A percentile compares a stretch with the other conserved stretches of the same genome.
These are phyloP conservation scores for Arctia plantaginis DNA, from an alignment of 2,888 invertebrate species.

Conservation along the genomic window DNA sequence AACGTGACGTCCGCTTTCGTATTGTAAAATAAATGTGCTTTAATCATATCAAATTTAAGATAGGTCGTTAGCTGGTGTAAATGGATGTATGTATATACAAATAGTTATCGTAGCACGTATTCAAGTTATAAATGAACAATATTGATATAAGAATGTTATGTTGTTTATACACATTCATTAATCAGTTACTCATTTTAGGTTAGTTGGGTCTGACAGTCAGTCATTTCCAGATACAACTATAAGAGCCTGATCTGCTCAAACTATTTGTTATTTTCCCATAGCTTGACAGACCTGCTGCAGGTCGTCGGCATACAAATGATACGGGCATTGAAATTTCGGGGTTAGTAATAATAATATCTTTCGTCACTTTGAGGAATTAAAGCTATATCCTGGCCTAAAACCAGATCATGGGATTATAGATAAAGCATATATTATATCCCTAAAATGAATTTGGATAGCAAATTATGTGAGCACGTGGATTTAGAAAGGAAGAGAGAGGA, in stretches of 20 bases:
- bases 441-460: no score
- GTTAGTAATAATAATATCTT: no score
- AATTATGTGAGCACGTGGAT: no score
- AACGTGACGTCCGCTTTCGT: not conserved
- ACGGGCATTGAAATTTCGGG: no score
- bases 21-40: not conserved
- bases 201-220: not conserved
- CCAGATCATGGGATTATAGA: no score
- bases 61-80: not conserved
- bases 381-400: no score
- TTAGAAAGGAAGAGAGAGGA: no score
- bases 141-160: not conserved
- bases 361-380: no score
- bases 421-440: no score
- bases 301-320: no score
- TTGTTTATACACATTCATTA: not conserved
- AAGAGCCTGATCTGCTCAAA: not conserved
- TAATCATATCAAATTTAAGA: not conserved
- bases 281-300: no score
- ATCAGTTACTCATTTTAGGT: not conserved
- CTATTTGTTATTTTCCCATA: no score
- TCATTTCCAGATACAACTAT: not conserved
- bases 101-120: not conserved
- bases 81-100: not conserved
- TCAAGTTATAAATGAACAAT: not conserved